These are phyloP conservation scores for Escarpia spicata DNA, from an alignment of 2,888 invertebrate species.

Conservation along the genomic window DNA sequence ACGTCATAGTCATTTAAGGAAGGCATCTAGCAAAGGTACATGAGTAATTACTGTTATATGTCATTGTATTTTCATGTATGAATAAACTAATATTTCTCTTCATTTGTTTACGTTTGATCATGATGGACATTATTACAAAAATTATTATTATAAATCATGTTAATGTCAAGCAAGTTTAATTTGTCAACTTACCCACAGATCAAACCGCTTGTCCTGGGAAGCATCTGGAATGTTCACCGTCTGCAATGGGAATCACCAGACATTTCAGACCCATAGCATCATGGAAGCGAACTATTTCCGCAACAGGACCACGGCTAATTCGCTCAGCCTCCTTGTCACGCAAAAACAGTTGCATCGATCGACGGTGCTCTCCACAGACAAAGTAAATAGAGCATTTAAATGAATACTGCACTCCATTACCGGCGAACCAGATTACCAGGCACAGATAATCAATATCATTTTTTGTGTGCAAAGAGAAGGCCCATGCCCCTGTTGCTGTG, in stretches of 20 bases:
- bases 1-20: too few relatives aligned
- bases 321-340: neutral
- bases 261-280: slow-evolving; percentile 17
- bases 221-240: slow-evolving; percentile 91
- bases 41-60: too few relatives aligned
- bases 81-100: too few relatives aligned
- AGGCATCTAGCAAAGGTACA: too few relatives aligned
- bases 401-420: slow-evolving; percentile 1
- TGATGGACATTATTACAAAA: neutral
- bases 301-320: neutral
- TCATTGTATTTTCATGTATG: too few relatives aligned
- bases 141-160: neutral
- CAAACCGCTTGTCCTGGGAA: slow-evolving; percentile 88
- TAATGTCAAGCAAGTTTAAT: neutral
- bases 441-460: neutral
- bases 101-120: neutral
- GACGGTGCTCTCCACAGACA: neutral
- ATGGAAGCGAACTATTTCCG: neutral
- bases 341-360: neutral
- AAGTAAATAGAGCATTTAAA: slow-evolving; percentile 1
- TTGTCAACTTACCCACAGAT: slow-evolving; percentile 68
- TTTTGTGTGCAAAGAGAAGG: neutral
- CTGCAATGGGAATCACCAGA: slow-evolving; percentile 68
- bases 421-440: neutral
- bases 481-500: neutral